Evolutionary conservation across 2,888 invertebrate genomes (phyloP), one percentile per base, ranked within the genome.

Genomic region (Isoperla grammatica): DNA sequence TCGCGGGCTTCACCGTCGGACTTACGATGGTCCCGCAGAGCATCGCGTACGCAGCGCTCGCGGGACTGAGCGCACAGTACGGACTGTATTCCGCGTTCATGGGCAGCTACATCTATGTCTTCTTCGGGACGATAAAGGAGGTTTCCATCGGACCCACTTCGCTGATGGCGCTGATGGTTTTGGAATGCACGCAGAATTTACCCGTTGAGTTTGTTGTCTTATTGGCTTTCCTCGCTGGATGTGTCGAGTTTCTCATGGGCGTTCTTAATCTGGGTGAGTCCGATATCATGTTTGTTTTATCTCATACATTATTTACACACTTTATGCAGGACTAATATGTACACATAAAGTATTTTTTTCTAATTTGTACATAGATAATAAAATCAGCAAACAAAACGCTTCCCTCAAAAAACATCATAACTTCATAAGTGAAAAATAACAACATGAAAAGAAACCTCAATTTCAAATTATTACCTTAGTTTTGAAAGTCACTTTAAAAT

Each of bases 131-230:
- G 20, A 58, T 63, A 8, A 57, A 56, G 29, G 63, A 63, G 92
- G 93, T 90, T 65, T 89, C 89, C 0, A 90, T 91, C 65, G 91
- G 96, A n/a, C 95, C 96, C 0, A 95, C 95, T 0, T 93, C 94
- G 67, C 81, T 96, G 62, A 92, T 95, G 91, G 87, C 95, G 37
- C 78, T 96, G 56, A 77, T 96, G 68, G 90, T 90, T 35, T 77
- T 86, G 63, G 87, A 89, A 69, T 86, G 83, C 67, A 86, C 87
- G 55, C 78, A 80, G 63, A 83, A 82, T 22, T 80, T 86, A 67
- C 85, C 88, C 1, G 71, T 84, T 0, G 85, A 90, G 69, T 86
- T 84, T 71, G 85, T 88, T 9, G 78, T 90, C 62, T 79, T 93
- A 57, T 78, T 94, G 19, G 81, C 87, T 19, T 90, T 94, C 72